phyloP scores from a whole-genome alignment of 2,113 vertebrate species.

The Paramormyrops kingsleyae region DNA sequence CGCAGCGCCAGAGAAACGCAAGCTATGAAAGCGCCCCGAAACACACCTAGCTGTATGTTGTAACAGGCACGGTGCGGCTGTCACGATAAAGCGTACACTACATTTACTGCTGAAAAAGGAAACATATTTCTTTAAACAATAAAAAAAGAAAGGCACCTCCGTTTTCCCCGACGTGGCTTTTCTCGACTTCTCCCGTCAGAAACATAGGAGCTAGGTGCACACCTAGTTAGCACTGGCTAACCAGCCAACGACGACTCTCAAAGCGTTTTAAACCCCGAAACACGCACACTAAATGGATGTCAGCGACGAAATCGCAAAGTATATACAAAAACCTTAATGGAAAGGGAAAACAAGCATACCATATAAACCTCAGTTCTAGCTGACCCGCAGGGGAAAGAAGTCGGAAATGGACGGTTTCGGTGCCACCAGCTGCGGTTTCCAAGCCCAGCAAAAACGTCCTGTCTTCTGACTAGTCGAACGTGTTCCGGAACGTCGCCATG shows the following conservation, averaged over 20 bases:
- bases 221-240: constrained; percentile 11
- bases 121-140: background rate
- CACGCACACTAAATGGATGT: background rate
- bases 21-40: background rate
- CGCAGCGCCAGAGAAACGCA: background rate
- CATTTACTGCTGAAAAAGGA: background rate
- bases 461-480: constrained; percentile 14
- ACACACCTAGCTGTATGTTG: background rate
- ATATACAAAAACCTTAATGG: too few relatives aligned
- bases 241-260: background rate
- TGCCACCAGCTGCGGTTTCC: constrained; percentile 14
- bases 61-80: background rate
- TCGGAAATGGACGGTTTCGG: constrained; percentile 25
- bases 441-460: constrained; percentile 5
- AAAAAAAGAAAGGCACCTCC: background rate
- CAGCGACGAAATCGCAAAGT: background rate
- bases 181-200: background rate
- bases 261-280: background rate
- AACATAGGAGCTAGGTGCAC: background rate
- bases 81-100: background rate
- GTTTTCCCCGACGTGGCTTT: background rate
- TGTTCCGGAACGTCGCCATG: background rate
- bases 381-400: constrained; percentile 30
- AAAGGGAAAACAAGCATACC: constrained; percentile 8
- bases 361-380: constrained; percentile 14